phyloP scores from a whole-genome alignment of 2,113 vertebrate species.

The Tyto alba region DNA sequence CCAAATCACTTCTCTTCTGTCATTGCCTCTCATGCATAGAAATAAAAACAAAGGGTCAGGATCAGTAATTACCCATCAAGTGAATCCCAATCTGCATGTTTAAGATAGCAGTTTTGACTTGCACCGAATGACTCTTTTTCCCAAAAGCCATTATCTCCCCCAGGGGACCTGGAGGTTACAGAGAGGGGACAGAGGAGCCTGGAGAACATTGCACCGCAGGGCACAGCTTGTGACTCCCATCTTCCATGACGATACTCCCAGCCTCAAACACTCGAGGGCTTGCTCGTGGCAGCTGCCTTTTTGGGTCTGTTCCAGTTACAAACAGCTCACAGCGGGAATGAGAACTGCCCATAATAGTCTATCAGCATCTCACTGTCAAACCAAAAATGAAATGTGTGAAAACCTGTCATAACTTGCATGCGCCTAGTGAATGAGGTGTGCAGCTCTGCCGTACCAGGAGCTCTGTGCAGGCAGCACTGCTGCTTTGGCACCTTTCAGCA shows the following conservation, averaged over 20 bases:
- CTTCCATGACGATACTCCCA: background rate
- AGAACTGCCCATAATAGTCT: background rate
- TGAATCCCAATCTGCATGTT: rapidly evolving
- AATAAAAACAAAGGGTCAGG: background rate
- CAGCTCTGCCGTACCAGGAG: background rate
- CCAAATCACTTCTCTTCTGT: background rate
- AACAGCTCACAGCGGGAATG: background rate
- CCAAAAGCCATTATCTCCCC: background rate
- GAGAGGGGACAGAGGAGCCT: background rate
- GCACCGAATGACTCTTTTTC: background rate
- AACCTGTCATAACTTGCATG: rapidly evolving
- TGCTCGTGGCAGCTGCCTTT: background rate
- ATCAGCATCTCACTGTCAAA: background rate
- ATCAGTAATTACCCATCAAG: background rate
- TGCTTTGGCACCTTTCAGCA: background rate
- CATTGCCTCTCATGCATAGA: rapidly evolving
- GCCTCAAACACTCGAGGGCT: background rate
- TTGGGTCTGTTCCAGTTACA: background rate
- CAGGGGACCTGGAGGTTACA: background rate
- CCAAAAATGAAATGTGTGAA: background rate
- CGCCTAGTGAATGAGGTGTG: rapidly evolving
- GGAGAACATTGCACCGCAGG: rapidly evolving
- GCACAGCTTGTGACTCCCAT: rapidly evolving
- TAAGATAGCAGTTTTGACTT: background rate
- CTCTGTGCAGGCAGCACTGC: background rate